These are phyloP conservation scores for Hyperoodon ampullatus DNA, from an alignment of 2,113 vertebrate genomes.

Conservation along the genomic window DNA sequence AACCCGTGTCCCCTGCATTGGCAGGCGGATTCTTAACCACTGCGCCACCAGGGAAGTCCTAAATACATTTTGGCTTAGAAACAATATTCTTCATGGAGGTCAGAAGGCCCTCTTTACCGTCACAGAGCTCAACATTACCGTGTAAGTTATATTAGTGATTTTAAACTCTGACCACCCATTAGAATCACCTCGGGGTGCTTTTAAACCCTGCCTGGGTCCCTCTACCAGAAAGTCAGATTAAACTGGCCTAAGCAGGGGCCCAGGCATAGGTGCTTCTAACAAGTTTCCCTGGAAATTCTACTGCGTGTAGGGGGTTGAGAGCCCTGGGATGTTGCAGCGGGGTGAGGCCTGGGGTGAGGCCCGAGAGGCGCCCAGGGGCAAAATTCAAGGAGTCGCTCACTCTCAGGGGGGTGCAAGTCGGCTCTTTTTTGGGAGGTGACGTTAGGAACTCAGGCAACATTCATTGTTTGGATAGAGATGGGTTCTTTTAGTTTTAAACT, in stretches of 20 bases:
- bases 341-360: not conserved
- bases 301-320: not conserved
- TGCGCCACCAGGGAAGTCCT: too few species aligned
- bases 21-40: too few species aligned
- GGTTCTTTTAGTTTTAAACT: not conserved
- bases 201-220: not conserved
- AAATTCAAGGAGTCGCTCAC: not conserved
- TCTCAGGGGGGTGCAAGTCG: not conserved
- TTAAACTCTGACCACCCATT: not conserved
- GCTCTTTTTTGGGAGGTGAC: not conserved
- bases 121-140: accelerated
- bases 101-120: not conserved
- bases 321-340: not conserved
- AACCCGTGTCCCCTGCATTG: too few species aligned
- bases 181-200: not conserved
- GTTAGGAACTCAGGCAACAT: not conserved
- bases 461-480: not conserved
- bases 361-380: not conserved
- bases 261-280: not conserved
- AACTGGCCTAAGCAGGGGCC: not conserved
- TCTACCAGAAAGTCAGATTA: not conserved
- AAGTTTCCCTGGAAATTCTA: not conserved
- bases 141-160: not conserved
- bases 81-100: not conserved
- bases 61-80: not conserved